Percentiles rank a stretch among this genome's conserved stretches.
phyloP scores from a whole-genome alignment of 2,113 vertebrate species.

The Platanista minor region DNA sequence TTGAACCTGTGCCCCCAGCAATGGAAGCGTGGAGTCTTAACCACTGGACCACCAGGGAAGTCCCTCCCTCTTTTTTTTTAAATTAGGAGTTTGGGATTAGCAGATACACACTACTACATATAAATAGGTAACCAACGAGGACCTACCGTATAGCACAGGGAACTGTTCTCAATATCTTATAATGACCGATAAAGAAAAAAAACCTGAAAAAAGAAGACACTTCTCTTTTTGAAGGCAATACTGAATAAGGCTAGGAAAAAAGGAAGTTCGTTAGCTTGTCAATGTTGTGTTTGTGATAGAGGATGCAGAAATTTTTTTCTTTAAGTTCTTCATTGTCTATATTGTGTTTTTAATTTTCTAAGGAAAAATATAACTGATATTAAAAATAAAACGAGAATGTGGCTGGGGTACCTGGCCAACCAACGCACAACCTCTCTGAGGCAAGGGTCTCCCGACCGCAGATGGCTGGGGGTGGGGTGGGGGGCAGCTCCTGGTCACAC shows the following conservation, averaged over 20 bases:
- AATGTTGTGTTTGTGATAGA: neutral
- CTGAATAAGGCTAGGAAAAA: neutral
- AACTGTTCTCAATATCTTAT: too few relatives aligned
- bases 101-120: too few relatives aligned
- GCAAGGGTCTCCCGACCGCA: neutral
- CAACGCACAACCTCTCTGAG: too few relatives aligned
- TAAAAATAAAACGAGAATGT: neutral
- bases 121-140: too few relatives aligned
- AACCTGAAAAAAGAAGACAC: neutral
- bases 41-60: too few relatives aligned
- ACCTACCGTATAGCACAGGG: too few relatives aligned
- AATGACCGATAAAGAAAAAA: too few relatives aligned
- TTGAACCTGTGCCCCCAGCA: too few relatives aligned
- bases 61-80: too few relatives aligned
- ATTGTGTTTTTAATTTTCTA: neutral
- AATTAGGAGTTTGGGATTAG: too few relatives aligned
- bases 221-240: neutral
- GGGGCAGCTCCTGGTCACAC: neutral
- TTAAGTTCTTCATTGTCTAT: neutral
- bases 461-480: too few relatives aligned
- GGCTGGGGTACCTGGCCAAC: neutral
- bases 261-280: neutral
- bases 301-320: neutral
- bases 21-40: too few relatives aligned
- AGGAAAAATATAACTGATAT: neutral